Evolutionary conservation across 2,888 invertebrate genomes (phyloP).

Genomic region (Leptinotarsa peninsularis): DNA sequence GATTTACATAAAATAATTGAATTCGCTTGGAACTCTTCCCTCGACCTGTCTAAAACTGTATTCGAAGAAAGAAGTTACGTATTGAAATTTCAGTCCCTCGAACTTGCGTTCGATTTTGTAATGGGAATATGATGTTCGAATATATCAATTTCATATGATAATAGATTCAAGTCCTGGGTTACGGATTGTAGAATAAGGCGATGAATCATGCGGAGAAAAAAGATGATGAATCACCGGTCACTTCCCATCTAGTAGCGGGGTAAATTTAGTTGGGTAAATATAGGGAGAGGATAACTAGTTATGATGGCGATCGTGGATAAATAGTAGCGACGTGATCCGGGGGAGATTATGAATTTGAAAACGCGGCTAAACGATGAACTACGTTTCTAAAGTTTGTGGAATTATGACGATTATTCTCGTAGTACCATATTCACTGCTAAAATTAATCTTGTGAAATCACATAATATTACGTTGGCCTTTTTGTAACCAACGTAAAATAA

Average conservation of each 20-base stretch:
- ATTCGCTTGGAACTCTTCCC: background rate
- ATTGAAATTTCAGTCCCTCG: background rate
- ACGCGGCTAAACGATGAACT: too few relatives aligned
- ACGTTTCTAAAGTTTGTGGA: too few relatives aligned
- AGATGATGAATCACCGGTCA: background rate
- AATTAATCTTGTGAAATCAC: too few relatives aligned
- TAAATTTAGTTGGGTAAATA: background rate
- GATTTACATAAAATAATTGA: constrained; percentile 1
- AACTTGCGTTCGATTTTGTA: background rate
- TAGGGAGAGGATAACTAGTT: background rate
- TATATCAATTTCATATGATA: background rate
- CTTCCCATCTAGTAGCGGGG: background rate
- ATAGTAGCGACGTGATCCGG: background rate
- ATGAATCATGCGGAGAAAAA: background rate
- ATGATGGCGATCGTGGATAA: background rate
- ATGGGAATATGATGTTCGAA: background rate
- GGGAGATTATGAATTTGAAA: background rate
- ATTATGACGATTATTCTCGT: too few relatives aligned
- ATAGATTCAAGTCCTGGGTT: background rate
- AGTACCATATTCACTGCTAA: too few relatives aligned
- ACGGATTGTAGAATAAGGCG: background rate
- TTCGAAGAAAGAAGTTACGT: background rate
- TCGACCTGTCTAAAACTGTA: background rate
- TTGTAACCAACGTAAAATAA: too few relatives aligned
- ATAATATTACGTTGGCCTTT: too few relatives aligned